These are phyloP conservation scores for Pilophorus perplexus DNA, from an alignment of 2,888 invertebrate species.

Conservation along the genomic window DNA sequence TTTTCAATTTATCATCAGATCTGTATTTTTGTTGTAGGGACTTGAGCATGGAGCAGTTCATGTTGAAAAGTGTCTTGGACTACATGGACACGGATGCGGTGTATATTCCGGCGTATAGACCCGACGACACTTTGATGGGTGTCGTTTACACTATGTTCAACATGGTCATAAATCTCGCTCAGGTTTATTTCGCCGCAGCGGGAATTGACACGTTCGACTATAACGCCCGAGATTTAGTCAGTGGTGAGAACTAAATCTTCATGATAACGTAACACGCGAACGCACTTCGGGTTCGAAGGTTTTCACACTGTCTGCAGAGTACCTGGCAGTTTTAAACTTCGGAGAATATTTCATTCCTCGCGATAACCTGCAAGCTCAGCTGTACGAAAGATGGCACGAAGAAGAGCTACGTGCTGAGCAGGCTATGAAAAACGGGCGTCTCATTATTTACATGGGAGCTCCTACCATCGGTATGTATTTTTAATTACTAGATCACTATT, in stretches of 20 bases:
- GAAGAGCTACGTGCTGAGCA: too few species aligned
- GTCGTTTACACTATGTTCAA: not conserved
- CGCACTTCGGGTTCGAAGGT: too few species aligned
- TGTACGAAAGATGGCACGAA: too few species aligned
- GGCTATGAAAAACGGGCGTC: not conserved
- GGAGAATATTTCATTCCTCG: too few species aligned
- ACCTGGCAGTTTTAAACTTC: too few species aligned
- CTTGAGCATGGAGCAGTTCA: conserved; percentile 4
- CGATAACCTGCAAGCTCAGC: too few species aligned
- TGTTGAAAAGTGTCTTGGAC: not conserved
- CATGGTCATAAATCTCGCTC: not conserved
- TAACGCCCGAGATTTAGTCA: too few species aligned
- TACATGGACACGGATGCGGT: not conserved
- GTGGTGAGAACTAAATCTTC: too few species aligned
- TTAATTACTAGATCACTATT: not conserved
- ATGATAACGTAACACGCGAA: too few species aligned
- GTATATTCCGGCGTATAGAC: not conserved
- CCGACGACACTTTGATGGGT: not conserved
- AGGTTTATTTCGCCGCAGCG: not conserved
- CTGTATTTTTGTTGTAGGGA: not conserved
- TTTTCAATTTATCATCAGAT: too few species aligned
- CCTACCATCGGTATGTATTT: not conserved
- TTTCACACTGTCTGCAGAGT: too few species aligned
- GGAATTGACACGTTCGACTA: not conserved
- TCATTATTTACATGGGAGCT: not conserved